phyloP scores from a whole-genome alignment of 2,113 vertebrate genomes.

The Orycteropus afer region DNA sequence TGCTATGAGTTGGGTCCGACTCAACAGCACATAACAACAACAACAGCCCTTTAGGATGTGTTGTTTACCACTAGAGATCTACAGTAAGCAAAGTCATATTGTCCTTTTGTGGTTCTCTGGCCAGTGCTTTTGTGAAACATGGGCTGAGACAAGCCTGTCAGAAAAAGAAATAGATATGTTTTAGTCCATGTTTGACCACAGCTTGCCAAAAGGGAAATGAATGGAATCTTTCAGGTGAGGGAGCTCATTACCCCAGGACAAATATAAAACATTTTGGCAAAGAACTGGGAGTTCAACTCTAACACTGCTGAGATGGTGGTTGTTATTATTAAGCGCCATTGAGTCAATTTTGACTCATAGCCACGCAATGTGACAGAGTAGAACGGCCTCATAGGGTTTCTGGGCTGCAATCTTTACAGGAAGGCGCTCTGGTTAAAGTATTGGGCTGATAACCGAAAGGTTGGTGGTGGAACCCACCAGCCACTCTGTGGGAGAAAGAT shows the following conservation, averaged over 20 bases:
- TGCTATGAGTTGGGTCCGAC: background rate
- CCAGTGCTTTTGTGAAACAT: background rate
- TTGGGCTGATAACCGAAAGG: too few species aligned
- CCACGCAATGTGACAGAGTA: background rate
- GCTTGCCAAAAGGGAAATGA: background rate
- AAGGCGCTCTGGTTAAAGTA: too few species aligned
- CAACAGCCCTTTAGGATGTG: too few species aligned
- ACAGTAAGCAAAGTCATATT: background rate
- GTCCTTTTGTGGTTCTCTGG: background rate
- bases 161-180: background rate
- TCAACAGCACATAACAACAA: background rate
- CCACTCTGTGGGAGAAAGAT: too few species aligned
- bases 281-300: background rate
- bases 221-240: background rate
- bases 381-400: background rate
- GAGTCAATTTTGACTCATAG: background rate
- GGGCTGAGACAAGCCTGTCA: background rate
- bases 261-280: background rate
- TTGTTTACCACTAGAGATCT: background rate
- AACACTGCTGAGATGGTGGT: background rate
- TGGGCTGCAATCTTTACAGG: too few species aligned
- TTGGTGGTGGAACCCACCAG: too few species aligned
- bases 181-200: background rate
- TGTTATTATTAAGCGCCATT: background rate
- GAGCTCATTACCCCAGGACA: background rate